Evolutionary conservation across 2,113 vertebrate species (phyloP), one percentile per base, ranked within the genome.

Genomic region (Passer domesticus): DNA sequence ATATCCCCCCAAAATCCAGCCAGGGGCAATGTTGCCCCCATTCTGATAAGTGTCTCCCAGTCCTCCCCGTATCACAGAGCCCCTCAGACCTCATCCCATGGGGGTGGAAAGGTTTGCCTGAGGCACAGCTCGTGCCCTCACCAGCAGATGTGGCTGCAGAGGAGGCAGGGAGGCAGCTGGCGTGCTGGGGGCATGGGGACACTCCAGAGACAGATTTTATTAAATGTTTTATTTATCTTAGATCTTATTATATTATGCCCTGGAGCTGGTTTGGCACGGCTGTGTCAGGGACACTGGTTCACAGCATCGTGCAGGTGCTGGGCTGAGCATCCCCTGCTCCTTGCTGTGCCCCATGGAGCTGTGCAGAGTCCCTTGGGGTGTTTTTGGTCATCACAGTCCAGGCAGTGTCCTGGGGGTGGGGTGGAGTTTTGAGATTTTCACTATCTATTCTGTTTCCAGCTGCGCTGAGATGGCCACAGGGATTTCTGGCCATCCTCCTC

Each of bases 391-490:
- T 31, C 3, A 9, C 59, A 27, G 33, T 11, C 50, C 60, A 13
- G 41, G n/a, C 79, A 55, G 14, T 1, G 9, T 16, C 60, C 8
- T 2, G 53, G 8, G 8, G 10, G 0, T 46, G 35, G n/a, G 28
- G 1, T 7, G 52, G 19, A 75, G 16, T 70, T 62, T 8, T 15
- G 62, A 64, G 35, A 39, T 72, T 72, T 62, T 78, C n/a, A 62
- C 0, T 24, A 14, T 24, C 39, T 5, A 0, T 3, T 30, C 27
- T 3, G 4, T 84, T 41, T 37, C n/a, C 46, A 50, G 56, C 63
- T 17, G 28, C 0, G 0, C 47, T 44, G 12, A 18, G 64, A 2
- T 2, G 25, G 11, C 44, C 4, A 2, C 35, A 9, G 58, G 53
- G 41, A 15, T 76, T 90, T 37, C 41, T 64, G 30, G n/a, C 84